Base-by-base conservation (phyloP, 2,888 invertebrate species). In the Apantesis nais region DNA sequence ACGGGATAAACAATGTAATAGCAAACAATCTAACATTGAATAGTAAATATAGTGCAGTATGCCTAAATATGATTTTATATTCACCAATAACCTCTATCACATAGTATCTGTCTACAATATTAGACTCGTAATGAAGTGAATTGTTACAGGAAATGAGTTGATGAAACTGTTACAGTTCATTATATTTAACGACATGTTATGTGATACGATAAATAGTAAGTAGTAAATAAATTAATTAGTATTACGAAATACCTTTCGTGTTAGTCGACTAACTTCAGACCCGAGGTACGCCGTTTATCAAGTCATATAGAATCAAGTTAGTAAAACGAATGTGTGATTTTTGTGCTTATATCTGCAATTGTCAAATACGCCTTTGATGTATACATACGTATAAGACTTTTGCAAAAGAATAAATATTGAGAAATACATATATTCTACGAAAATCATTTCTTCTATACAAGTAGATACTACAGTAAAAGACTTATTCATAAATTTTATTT, bases 401-500 rank as follows among this genome's bases (percentile, higher is more conserved):
- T 44, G 44, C 48, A 48, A 22, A 22, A 22, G 8, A 48, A 22
- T 48, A 48, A 48, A 7, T 22, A 8, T 19, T 22, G 48, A 22
- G 8, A 48, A 48, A 8, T 48, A 48, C 48, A 22, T 25, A 55
- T 25, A 55, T 55, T 52, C 9, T 9, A 55, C 25, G 11, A 25
- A n/a, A 0, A 52, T n/a, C n/a, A 12, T 12, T n/a, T 55, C 29
- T 55, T 55, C 25, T 14, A 25, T 25, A 25, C 55, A 25, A 55
- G n/a, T 52, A n/a, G n/a, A n/a, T n/a, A n/a, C 52, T 52, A 3
- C 12, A 29, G 55, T 25, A 0, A 55, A 14, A 29, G 60, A 31
- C 16, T 4, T 34, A 9, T 22, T 22, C 19, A 31, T 61, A 60
- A 7, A 60, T 75, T 72, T 62, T 67, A 75, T 72, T 74, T 68